Conservation (phyloP, 35 echinoderm and acorn worm genomes). For the Lytechinus pictus region DNA sequence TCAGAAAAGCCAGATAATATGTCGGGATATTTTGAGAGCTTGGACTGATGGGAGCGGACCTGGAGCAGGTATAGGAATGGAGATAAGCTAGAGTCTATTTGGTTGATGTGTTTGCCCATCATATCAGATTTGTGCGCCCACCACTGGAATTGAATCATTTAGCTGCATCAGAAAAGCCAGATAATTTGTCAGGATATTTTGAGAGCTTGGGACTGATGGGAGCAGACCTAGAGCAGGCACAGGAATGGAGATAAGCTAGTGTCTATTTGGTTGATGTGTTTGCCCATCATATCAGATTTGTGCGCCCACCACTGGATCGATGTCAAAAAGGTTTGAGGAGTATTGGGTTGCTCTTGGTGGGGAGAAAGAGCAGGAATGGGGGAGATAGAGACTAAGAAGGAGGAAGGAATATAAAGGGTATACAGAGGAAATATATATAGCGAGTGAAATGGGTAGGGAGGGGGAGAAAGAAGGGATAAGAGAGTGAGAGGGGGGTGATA, state of each 20-base stretch:
- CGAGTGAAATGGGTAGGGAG: neutral
- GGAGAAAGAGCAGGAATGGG: neutral
- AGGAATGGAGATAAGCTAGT: neutral
- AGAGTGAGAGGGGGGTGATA: too few species aligned
- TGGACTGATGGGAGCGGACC: neutral
- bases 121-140: neutral
- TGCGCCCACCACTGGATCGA: neutral
- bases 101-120: neutral
- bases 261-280: conserved; percentile 10
- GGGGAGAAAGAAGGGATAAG: too few species aligned
- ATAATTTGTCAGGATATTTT: too few species aligned
- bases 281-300: neutral
- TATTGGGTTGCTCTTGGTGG: neutral
- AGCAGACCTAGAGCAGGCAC: neutral
- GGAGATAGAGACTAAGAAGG: neutral
- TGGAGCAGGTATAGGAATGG: too few species aligned
- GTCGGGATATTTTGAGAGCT: too few species aligned
- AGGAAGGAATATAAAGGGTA: neutral
- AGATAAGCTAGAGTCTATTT: conserved; percentile 11
- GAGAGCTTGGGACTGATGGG: neutral
- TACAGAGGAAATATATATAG: neutral
- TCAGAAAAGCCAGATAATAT: too few species aligned
- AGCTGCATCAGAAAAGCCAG: too few species aligned
- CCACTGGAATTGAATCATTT: too few species aligned
- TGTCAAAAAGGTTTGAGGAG: neutral